Conservation (phyloP, 2,797 vertebrate species). For the Cottoperca gobio region DNA sequence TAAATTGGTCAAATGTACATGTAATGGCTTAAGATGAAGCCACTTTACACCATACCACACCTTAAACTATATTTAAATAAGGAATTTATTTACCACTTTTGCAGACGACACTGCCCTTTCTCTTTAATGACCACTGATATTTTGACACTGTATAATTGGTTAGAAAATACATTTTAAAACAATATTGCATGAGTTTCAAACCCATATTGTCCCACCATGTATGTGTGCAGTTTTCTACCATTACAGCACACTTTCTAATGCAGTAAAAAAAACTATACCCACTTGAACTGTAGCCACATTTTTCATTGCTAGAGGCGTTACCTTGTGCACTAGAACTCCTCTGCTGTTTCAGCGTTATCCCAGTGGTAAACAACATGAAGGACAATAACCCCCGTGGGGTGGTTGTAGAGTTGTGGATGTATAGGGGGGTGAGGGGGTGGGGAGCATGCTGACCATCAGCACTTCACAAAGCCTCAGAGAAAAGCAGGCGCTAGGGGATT, state of each 20-base stretch:
- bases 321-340: constrained; percentile 46
- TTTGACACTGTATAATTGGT: background rate
- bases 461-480: constrained; percentile 78
- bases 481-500: constrained; percentile 66
- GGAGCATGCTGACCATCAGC: constrained; percentile 82
- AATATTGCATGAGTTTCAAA: background rate
- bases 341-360: constrained; percentile 74
- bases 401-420: constrained; percentile 35
- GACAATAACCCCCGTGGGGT: constrained; percentile 64
- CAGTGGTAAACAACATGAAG: constrained; percentile 70
- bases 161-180: background rate
- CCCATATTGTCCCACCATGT: too few species aligned
- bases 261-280: background rate
- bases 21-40: too few species aligned
- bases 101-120: background rate
- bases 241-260: background rate
- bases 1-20: background rate
- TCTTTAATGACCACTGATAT: background rate
- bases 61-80: background rate
- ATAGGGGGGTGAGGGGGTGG: constrained; percentile 12
- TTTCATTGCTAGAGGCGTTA: constrained; percentile 35
- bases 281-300: constrained; percentile 2
- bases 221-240: background rate
- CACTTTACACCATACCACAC: too few species aligned
- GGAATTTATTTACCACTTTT: background rate